phyloP scores from a whole-genome alignment of 2,113 vertebrate genomes.

The Xyrauchen texanus region DNA sequence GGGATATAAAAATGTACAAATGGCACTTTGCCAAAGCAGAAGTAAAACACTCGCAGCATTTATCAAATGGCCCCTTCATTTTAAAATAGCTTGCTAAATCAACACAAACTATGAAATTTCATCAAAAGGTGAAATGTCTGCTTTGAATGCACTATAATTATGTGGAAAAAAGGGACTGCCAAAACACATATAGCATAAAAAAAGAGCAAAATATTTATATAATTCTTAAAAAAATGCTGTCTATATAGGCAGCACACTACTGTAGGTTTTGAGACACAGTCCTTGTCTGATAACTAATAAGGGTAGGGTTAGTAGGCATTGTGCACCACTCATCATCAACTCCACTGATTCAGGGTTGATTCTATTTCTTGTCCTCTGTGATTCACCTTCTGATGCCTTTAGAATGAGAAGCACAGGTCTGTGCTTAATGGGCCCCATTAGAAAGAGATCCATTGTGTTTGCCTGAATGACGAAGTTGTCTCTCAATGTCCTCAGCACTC shows the following conservation, averaged over 20 bases:
- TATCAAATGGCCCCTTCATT: too few species aligned
- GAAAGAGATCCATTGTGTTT: constrained; percentile 41
- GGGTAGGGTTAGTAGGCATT: background rate
- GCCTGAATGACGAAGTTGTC: constrained; percentile 37
- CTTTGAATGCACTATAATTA: too few species aligned
- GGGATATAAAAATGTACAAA: too few species aligned
- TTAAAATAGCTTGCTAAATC: too few species aligned
- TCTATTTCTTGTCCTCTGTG: background rate
- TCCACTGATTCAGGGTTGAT: background rate
- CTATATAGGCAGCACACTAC: background rate
- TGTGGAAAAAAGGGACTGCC: too few species aligned
- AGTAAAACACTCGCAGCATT: background rate
- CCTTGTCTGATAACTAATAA: background rate
- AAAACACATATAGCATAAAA: too few species aligned
- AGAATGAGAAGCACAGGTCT: constrained; percentile 23
- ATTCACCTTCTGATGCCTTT: constrained; percentile 30
- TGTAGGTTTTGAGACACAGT: background rate
- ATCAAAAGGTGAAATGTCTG: too few species aligned
- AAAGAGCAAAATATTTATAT: too few species aligned
- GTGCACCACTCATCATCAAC: background rate
- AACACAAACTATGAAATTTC: too few species aligned
- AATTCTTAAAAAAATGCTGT: background rate
- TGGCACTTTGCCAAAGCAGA: too few species aligned
- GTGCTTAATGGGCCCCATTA: constrained; percentile 5
- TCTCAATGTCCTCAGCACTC: background rate